Base-by-base conservation (phyloP, 2,888 invertebrate genomes). In the Lasiommata megera region DNA sequence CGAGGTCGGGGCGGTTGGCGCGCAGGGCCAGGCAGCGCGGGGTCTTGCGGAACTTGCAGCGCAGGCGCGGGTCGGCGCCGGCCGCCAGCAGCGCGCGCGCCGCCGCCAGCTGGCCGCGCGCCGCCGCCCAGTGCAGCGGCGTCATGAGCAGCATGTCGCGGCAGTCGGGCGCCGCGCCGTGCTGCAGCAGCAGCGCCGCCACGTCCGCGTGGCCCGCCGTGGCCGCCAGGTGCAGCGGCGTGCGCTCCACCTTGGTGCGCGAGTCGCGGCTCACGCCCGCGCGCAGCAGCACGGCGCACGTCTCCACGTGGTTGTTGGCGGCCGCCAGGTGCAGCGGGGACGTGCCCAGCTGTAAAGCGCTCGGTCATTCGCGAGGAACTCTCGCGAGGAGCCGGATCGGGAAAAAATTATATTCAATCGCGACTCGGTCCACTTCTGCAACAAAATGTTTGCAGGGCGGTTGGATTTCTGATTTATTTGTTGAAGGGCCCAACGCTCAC, bases 111-210 rank as follows among this genome's bases (percentile, higher is more conserved):
- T 97, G 95, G 0, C 95, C 94, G 71, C 95, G 94, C 84, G 96
- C 96, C 40, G 95, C 95, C 6, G 98, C 97, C 98, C 98, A 98
- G 88, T 98, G 98, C 57, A 98, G 91, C 37, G 98, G 97, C 40
- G 98, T 98, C 98, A 88, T 88, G 68, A 74, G 79, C 70, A 88
- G 77, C 84, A 88, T 78, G 81, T 89, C 88, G 61, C 69, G 64
- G 58, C 67, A 67, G 77, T 83, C 81, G 7, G 68, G 69, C 6
- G 62, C 65, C 18, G 87, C 86, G 68, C 84, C 84, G 63, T 77
- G 74, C 51, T 65, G 72, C 63, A 86, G 77, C 78, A 98, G 97
- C 66, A 98, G 72, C 68, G 93, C 92, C 8, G 95, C 95, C 68
- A 97, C 95, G 61, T 92, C 91, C 56, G 93, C 86, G 82, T 97